Base-by-base conservation (phyloP, 2,888 invertebrate species). In the Heliconius charithonia region DNA sequence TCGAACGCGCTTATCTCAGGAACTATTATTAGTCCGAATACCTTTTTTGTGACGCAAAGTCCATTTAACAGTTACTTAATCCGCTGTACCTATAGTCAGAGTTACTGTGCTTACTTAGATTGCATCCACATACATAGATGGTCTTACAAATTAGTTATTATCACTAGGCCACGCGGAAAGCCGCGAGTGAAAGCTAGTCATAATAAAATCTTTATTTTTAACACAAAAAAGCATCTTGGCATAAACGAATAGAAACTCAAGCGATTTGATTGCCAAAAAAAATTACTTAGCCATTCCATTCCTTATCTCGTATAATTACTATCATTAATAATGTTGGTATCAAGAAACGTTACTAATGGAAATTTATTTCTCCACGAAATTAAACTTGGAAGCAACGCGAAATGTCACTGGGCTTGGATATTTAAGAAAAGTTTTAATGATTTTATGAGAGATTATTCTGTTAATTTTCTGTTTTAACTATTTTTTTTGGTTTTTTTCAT, bases 331-430 rank as follows among this genome's bases (percentile, higher is more conserved):
- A 91, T 86, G 72, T 66, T 84, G 84, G 86, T 92, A 92, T 92
- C 92, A 88, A 88, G 85, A 85, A 82, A 84, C 75, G 82, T 80
- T 81, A 87, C 88, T 92, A 93, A 93, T 93, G 92, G 89, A 93
- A 93, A 93, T 93, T 92, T 93, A 93, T 93, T 90, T 89, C 85
- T 83, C 86, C 84, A 85, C 86, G 80, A 89, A 92, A 92, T 92
- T 91, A 90, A 90, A 85, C 83, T 83, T 87, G 86, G 88, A 88
- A 56, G 91, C 79, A 80, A 81, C 77, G 76, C 77, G 51, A 79
- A 80, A 77, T 80, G 78, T 81, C 79, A 76, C 79, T 71, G 69
- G 77, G 22, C 74, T 76, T 41, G 69, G 73, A 51, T 6, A 45
- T 77, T 76, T 59, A 56, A 69, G 56, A 74, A 66, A 76, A 63